Percentiles rank a stretch among this genome's conserved stretches.
Evolutionary conservation across 2,113 vertebrate species (phyloP).

Genomic region (Rhinoderma darwinii): DNA sequence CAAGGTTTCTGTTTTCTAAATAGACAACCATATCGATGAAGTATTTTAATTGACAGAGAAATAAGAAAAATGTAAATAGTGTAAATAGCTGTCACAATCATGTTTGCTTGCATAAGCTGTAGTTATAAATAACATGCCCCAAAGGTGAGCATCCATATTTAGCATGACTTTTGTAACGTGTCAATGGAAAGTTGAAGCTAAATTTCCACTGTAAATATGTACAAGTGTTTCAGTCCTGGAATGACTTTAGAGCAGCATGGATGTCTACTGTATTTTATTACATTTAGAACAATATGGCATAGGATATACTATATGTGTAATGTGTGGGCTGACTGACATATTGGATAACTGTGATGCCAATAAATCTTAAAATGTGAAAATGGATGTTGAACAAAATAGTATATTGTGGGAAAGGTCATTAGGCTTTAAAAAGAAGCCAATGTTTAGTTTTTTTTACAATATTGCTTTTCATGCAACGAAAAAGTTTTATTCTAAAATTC

Average conservation of each 20-base stretch:
- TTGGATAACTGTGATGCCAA: too few species aligned
- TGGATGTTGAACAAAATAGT: not conserved
- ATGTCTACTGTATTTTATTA: not conserved
- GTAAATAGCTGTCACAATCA: not conserved
- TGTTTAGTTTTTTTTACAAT: too few species aligned
- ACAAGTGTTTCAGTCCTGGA: not conserved
- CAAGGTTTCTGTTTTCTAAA: too few species aligned
- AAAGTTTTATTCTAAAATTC: too few species aligned
- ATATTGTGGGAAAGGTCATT: not conserved
- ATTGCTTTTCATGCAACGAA: too few species aligned
- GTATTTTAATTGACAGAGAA: not conserved
- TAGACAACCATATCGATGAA: not conserved
- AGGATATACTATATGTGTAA: too few species aligned
- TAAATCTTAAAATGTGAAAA: not conserved
- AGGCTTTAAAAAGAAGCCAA: too few species aligned
- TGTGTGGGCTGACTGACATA: too few species aligned
- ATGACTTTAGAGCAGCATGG: not conserved
- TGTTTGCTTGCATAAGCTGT: not conserved
- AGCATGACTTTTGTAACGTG: not conserved
- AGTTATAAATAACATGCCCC: constrained; percentile 12
- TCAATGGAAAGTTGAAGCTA: not conserved
- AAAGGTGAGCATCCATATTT: constrained; percentile 8
- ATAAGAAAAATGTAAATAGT: not conserved
- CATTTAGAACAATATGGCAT: not conserved
- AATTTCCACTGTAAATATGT: not conserved